Evolutionary conservation across 2,113 vertebrate species (phyloP), one percentile per base, ranked within the genome.

Genomic region (Hiodon tergisus): DNA sequence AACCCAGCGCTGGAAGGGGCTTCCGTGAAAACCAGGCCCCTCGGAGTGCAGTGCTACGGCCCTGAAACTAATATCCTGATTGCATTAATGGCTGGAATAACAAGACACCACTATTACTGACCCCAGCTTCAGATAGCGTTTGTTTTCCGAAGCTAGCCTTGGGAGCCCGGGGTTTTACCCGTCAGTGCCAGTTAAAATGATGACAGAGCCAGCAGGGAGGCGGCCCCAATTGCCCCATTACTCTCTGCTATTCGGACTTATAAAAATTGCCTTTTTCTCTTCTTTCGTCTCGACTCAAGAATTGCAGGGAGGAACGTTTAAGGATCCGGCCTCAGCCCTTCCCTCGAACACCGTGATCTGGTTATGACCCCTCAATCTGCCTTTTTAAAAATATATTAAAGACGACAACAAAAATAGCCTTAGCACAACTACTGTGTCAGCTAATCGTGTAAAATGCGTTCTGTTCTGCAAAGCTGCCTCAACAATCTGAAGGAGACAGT

Each of bases 31-130:
- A 68, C 52, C 31, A 8, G 55, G n/a, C 52, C 83, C 81, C 79
- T 80, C 16, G 81, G 80, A 83, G 83, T 83, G 76, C 79, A 73
- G 74, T 80, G 47, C 83, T 82, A 31, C 85, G 85, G 84, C 85
- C 83, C 86, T 87, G 88, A 87, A 90, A 89, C 85, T 89, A 89
- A 90, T 89, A 87, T 84, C 85, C 80, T 83, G 76, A 90, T 90
- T 90, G 89, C 83, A 85, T 79, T 90, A 90, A 91, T 90, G 82
- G 86, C 81, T 87, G 80, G 81, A 90, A 90, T 86, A 91, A 90
- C 90, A 90, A 82, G 74, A 87, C 83, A 73, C 78, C 50, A 72
- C 74, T 84, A 85, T 89, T 84, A 87, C 84, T 79, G 82, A 86
- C 82, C 79, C 84, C 61, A 77, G 74, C 11, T 63, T 68, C 59